Percentiles rank a stretch among this genome's conserved stretches.
phyloP scores from a whole-genome alignment of 2,888 invertebrate species.

The Dynastes grantii region DNA sequence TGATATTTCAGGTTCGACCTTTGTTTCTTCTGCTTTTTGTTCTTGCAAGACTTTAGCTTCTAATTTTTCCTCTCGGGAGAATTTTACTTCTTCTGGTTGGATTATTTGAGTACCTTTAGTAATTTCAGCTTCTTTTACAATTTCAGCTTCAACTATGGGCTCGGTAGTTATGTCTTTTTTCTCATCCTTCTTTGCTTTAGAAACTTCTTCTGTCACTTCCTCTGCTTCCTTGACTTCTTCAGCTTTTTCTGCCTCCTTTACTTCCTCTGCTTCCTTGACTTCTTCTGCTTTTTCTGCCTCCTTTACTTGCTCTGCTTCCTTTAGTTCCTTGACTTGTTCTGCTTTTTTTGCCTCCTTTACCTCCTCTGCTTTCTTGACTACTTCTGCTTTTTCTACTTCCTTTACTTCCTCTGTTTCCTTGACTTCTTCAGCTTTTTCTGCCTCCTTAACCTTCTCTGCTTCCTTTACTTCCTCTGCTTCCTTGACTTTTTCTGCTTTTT shows the following conservation, averaged over 20 bases:
- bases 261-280: background rate
- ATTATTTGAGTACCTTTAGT: background rate
- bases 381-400: background rate
- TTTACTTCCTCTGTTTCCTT: background rate
- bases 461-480: slow-evolving; percentile 5
- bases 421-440: slow-evolving; percentile 1
- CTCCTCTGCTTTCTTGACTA: background rate
- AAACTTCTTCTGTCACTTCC: background rate
- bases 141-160: background rate
- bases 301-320: background rate
- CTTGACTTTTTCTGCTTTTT: background rate
- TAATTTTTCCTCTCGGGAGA: background rate
- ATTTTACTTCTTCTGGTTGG: background rate
- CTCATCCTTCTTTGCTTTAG: background rate
- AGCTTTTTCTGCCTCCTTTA: slow-evolving; percentile 37
- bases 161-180: background rate
- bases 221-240: background rate
- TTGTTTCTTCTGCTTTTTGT: background rate
- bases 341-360: too few species aligned
- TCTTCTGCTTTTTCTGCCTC: too few species aligned
- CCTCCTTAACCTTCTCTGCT: background rate
- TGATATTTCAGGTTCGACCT: background rate
- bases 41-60: background rate
- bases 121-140: slow-evolving; percentile 6
- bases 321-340: background rate